These are phyloP conservation scores for Emydura subglobosa DNA, from an alignment of 2,113 vertebrate species.

Conservation along the genomic window DNA sequence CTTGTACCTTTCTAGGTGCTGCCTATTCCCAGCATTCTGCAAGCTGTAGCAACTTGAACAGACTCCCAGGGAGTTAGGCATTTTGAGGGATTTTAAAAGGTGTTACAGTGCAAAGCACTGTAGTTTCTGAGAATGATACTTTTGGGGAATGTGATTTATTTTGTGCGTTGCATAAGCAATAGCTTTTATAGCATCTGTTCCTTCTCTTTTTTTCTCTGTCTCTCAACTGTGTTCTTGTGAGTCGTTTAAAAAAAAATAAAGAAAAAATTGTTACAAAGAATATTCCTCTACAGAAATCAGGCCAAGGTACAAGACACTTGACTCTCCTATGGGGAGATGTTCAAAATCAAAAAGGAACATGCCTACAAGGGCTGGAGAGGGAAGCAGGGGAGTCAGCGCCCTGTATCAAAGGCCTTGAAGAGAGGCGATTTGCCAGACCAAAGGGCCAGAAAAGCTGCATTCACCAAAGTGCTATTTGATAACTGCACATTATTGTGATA, in stretches of 20 bases:
- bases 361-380: background rate
- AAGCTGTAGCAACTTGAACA: background rate
- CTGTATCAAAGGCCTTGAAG: background rate
- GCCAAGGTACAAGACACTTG: background rate
- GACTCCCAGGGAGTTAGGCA: background rate
- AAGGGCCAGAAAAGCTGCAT: constrained; percentile 19
- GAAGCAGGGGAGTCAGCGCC: background rate
- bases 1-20: background rate
- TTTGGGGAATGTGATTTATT: constrained; percentile 32
- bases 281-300: constrained; percentile 9
- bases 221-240: background rate
- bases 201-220: background rate
- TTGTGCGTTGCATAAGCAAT: constrained; percentile 19
- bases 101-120: background rate
- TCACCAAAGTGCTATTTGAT: background rate
- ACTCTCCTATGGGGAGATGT: background rate
- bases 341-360: background rate
- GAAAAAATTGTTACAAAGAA: background rate
- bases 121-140: constrained; percentile 1
- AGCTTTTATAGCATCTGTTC: background rate
- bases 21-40: background rate
- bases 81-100: constrained; percentile 12
- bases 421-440: background rate
- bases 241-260: background rate
- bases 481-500: rapidly evolving